These are phyloP conservation scores for Uropetala carovei DNA, from an alignment of 2,888 invertebrate species.

Conservation along the genomic window DNA sequence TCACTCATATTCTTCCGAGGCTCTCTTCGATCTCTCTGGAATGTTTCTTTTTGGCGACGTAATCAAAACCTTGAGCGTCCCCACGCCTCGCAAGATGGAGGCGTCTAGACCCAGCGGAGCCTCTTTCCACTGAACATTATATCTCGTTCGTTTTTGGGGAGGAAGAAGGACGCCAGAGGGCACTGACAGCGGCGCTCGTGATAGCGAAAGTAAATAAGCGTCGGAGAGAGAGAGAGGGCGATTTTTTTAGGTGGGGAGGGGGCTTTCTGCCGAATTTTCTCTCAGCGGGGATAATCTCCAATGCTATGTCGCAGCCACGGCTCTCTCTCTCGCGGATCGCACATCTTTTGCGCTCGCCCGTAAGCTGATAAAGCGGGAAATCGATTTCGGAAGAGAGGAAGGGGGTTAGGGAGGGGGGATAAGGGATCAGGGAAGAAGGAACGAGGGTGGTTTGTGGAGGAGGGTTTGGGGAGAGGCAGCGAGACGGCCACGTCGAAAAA, in stretches of 20 bases:
- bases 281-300: neutral
- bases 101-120: neutral
- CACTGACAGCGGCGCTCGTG: neutral
- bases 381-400: constrained; percentile 60
- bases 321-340: neutral
- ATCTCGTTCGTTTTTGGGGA: neutral
- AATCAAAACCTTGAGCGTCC: neutral
- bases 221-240: neutral
- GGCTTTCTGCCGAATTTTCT: neutral
- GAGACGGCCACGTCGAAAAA: too few species aligned
- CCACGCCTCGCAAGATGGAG: neutral
- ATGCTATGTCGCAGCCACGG: neutral
- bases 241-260: too few species aligned
- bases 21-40: neutral
- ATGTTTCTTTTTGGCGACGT: neutral
- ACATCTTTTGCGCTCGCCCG: neutral
- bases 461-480: constrained; percentile 28
- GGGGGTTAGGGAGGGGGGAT: constrained; percentile 36
- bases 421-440: constrained; percentile 48
- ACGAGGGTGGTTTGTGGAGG: constrained; percentile 6
- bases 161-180: neutral
- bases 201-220: neutral
- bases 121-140: neutral
- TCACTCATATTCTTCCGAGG: too few species aligned
- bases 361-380: constrained; percentile 41